Conservation (phyloP, 2,113 vertebrate genomes). For the Tachuris rubrigastra region DNA sequence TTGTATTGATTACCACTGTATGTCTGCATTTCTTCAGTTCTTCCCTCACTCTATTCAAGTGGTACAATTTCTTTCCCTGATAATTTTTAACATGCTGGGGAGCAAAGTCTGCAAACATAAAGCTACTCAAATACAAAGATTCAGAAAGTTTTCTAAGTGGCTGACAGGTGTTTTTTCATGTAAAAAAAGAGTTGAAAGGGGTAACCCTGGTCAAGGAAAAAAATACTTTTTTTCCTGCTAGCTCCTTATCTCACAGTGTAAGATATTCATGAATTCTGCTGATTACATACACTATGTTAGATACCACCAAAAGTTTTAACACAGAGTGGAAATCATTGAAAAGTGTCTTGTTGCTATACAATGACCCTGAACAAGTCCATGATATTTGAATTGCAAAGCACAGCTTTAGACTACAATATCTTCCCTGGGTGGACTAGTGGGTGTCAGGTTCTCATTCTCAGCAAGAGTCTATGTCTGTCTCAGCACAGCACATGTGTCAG, state of each 20-base stretch:
- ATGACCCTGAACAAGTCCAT: not conserved
- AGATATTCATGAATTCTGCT: conserved; percentile 48
- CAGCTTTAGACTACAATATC: not conserved
- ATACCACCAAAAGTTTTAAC: conserved; percentile 31
- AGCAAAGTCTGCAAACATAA: conserved; percentile 35
- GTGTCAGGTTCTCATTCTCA: not conserved
- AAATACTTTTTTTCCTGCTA: not conserved
- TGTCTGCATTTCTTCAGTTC: not conserved
- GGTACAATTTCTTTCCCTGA: conserved; percentile 26
- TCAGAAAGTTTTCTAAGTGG: conserved; percentile 37
- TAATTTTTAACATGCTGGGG: conserved; percentile 46
- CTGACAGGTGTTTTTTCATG: not conserved
- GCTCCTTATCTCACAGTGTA: not conserved
- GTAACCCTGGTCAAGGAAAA: not conserved
- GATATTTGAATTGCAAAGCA: conserved; percentile 1
- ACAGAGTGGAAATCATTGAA: conserved; percentile 22
- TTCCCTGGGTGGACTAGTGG: not conserved
- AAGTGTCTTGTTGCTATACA: not conserved
- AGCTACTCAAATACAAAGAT: conserved; percentile 17
- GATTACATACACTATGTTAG: not conserved
- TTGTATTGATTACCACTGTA: not conserved
- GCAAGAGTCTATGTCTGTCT: not conserved
- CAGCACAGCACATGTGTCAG: not conserved
- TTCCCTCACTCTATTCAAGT: not conserved
- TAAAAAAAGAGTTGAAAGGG: not conserved